These are phyloP conservation scores for Lamprotornis superbus DNA, from an alignment of 2,113 vertebrate genomes.

Conservation along the genomic window DNA sequence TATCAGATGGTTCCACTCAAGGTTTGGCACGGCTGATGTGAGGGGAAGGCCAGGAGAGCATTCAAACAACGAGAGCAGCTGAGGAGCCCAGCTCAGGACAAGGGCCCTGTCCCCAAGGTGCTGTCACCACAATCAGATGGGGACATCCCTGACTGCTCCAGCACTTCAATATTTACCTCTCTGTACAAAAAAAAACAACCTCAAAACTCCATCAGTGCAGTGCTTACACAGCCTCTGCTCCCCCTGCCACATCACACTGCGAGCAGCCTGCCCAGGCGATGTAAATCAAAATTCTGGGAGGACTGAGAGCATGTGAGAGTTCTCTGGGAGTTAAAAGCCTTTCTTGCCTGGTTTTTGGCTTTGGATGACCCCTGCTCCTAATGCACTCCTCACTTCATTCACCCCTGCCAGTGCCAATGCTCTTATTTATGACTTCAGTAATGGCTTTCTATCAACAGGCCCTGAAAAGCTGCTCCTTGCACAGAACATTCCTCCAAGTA, in stretches of 20 bases:
- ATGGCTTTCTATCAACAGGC: slow-evolving; percentile 17
- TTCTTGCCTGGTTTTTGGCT: neutral
- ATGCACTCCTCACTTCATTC: slow-evolving; percentile 42
- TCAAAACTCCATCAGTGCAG: accelerated
- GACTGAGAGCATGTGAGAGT: neutral
- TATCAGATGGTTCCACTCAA: slow-evolving; percentile 65
- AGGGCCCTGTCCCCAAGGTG: neutral
- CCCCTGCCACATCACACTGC: neutral
- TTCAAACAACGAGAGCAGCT: neutral
- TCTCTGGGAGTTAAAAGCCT: neutral
- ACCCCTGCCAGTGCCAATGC: slow-evolving; percentile 22
- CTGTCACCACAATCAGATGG: neutral
- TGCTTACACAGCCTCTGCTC: neutral
- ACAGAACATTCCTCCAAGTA: neutral
- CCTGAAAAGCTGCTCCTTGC: slow-evolving; percentile 15
- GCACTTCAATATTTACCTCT: neutral
- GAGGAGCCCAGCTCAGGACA: neutral
- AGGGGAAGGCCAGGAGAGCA: neutral
- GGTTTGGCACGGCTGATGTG: neutral
- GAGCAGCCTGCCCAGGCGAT: neutral
- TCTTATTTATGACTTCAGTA: slow-evolving; percentile 16
- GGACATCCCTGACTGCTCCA: neutral
- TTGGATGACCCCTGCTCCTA: neutral
- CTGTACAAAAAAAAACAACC: accelerated
- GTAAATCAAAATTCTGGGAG: neutral